Base-by-base conservation (phyloP, 2,797 vertebrate genomes). In the Synaphobranchus kaupii region DNA sequence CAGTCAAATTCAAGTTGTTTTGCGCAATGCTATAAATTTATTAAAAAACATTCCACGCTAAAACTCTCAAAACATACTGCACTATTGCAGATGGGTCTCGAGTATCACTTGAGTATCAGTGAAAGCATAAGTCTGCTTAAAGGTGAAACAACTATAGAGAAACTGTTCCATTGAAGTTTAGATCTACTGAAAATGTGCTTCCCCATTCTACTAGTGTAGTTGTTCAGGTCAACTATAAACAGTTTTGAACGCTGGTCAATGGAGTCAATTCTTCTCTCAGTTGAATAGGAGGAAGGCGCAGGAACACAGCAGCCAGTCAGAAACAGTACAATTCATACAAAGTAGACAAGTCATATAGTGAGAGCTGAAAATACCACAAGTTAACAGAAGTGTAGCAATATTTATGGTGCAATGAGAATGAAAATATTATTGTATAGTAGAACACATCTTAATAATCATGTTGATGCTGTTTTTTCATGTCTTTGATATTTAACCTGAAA, bases 251-350 rank as follows among this genome's bases (percentile, higher is more conserved):
- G 39, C 34, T 44, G 34, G 54, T 39, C 50, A 84, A 20, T 60
- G 56, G 34, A 58, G 15, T 56, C 83, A 60, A 44, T 63, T 47
- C 0, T 84, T 84, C 58, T 47, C 31, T 60, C 54, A 44, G 31
- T 22, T 84, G 83, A 84, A 84, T 31, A 56, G 82, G 28, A 58
- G 82, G n/a, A 83, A 54, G 81, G 48, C 22, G 39, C 76, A 47
- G 39, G 76, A 80, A 20, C 34, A 80, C 39, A 80, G 12, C 39
- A 76, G 39, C 44, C 76, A 44, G 22, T 22, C 39, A 47, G 76
- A 25, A 80, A 80, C 76, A 48, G 39, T 22, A 44, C 76, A 80
- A 48, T 20, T 47, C 34, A 20, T 7, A 80, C 22, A 80, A 22
- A 80, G 20, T 39, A 39, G 10, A 73, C 44, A 20, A 80, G 13